phyloP scores from a whole-genome alignment of 2,113 vertebrate species.

The Sclerurus mexicanus region DNA sequence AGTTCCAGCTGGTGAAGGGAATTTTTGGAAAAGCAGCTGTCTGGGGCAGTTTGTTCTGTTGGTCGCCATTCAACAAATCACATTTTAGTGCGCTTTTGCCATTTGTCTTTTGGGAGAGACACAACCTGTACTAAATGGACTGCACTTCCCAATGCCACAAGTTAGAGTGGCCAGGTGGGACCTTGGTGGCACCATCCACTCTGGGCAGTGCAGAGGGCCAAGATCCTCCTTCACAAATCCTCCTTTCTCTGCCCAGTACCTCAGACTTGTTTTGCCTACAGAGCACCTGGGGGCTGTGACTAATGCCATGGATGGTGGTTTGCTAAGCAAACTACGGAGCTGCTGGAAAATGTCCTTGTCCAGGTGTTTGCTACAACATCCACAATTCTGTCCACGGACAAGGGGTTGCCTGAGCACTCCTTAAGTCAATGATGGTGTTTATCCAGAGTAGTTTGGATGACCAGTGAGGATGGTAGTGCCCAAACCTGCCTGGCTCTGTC shows the following conservation, averaged over 20 bases:
- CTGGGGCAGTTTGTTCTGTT: background rate
- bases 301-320: accelerated
- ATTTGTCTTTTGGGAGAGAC: background rate
- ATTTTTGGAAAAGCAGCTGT: background rate
- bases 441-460: background rate
- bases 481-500: background rate
- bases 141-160: background rate
- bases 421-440: background rate
- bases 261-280: background rate
- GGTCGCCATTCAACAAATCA: background rate
- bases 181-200: background rate
- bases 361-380: background rate
- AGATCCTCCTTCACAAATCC: background rate
- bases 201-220: background rate
- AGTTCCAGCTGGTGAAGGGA: background rate
- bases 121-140: background rate
- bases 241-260: background rate
- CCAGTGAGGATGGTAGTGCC: background rate
- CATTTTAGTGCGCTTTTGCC: background rate
- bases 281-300: background rate
- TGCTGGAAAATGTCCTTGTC: background rate
- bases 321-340: background rate
- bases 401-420: background rate
- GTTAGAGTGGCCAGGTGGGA: background rate
- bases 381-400: background rate